A percentile compares a stretch with the other conserved stretches of the same genome.
Evolutionary conservation across 1,140 invertebrate species (phyloP).

Genomic region (Orussus abietinus): DNA sequence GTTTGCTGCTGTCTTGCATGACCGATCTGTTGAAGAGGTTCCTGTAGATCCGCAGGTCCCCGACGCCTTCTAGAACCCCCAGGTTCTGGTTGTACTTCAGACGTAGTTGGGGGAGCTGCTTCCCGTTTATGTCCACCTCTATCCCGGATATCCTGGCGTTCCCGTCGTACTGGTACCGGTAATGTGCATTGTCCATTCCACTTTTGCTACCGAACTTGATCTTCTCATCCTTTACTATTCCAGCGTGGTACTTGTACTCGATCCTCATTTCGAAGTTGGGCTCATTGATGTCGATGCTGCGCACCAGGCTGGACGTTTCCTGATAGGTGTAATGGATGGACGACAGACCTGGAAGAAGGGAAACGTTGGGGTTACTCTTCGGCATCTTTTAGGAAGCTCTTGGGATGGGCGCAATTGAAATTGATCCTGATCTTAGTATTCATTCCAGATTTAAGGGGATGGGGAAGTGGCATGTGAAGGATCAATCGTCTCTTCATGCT

Average conservation of each 20-base stretch:
- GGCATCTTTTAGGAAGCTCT: too few species aligned
- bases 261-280: conserved; percentile 82
- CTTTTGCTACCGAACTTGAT: conserved; percentile 80
- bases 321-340: conserved; percentile 87
- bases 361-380: too few species aligned
- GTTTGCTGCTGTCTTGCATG: conserved; percentile 82
- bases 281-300: conserved; percentile 79
- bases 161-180: conserved; percentile 88
- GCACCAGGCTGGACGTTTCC: conserved; percentile 76
- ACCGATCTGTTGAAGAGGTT: conserved; percentile 84
- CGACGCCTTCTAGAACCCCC: conserved; percentile 78
- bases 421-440: too few species aligned
- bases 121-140: conserved; percentile 83
- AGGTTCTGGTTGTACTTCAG: conserved; percentile 85
- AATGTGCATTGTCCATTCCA: conserved; percentile 79
- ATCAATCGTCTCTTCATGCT: too few species aligned
- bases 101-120: conserved; percentile 65
- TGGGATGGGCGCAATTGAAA: too few species aligned
- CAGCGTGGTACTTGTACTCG: conserved; percentile 88
- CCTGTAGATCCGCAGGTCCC: conserved; percentile 77
- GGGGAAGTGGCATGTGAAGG: too few species aligned
- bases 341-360: conserved; percentile 61
- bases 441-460: too few species aligned
- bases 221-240: conserved; percentile 82
- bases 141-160: conserved; percentile 76